Evolutionary conservation across 1,140 invertebrate species (phyloP).

Genomic region (Philotrypesis tridentata): DNA sequence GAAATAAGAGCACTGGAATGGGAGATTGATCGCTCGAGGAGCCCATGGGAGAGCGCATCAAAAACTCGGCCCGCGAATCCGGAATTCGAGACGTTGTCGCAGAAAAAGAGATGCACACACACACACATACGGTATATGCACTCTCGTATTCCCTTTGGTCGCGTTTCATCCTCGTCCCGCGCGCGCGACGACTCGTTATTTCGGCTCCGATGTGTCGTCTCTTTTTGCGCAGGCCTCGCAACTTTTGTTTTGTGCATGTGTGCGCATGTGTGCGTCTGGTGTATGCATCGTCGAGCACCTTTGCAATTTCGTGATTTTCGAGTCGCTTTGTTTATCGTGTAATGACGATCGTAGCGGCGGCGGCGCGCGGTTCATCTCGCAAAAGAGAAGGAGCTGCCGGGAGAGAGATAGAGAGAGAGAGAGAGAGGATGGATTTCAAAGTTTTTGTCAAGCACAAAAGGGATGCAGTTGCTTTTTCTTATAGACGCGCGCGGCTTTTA

Average conservation of each 20-base stretch:
- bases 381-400: no score
- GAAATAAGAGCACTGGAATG: neutral
- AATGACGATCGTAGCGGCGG: neutral
- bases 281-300: neutral
- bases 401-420: neutral
- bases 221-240: slow-evolving; percentile 11
- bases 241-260: neutral
- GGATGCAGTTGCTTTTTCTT: neutral
- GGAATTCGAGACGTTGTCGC: slow-evolving; percentile 22
- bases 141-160: neutral
- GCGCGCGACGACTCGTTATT: slow-evolving; percentile 20
- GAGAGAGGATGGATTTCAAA: neutral
- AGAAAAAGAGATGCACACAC: slow-evolving; percentile 25
- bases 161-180: neutral
- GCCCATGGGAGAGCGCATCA: slow-evolving; percentile 27
- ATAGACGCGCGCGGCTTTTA: neutral
- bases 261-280: no score
- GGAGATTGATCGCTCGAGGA: slow-evolving; percentile 33
- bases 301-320: neutral
- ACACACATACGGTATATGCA: neutral
- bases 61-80: slow-evolving; percentile 45
- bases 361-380: no score
- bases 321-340: slow-evolving; percentile 13
- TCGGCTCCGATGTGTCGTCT: slow-evolving; percentile 5
- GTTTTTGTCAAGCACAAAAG: neutral